Conservation (phyloP, 2,113 vertebrate genomes). For the Megaleporinus macrocephalus region DNA sequence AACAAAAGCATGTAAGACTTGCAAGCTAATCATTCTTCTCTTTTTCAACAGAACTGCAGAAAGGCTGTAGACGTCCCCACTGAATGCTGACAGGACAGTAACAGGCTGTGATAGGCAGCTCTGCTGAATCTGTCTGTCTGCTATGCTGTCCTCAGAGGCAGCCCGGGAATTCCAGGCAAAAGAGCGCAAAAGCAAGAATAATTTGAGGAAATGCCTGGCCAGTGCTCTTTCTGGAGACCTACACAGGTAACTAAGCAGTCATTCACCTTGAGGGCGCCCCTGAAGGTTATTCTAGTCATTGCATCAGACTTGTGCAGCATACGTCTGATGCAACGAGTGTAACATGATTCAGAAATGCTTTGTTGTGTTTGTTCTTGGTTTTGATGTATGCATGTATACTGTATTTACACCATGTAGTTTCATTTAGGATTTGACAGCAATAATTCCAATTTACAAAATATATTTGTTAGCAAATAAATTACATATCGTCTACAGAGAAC, state of each 20-base stretch:
- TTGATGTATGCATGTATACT: too few species aligned
- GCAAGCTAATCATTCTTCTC: conserved; percentile 1
- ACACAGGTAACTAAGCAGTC: conserved; percentile 40
- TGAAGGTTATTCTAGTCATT: neutral
- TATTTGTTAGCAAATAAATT: too few species aligned
- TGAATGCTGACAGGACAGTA: conserved; percentile 18
- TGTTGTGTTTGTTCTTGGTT: too few species aligned
- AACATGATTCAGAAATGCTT: neutral
- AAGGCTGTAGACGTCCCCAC: conserved; percentile 2
- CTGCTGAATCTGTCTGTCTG: neutral
- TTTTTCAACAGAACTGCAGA: conserved; percentile 1
- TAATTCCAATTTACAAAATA: too few species aligned
- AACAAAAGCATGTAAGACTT: neutral
- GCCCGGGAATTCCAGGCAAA: conserved; percentile 52
- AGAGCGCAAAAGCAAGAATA: conserved; percentile 50
- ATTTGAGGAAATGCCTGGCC: conserved; percentile 47
- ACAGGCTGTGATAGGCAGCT: conserved; percentile 6
- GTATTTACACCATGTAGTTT: too few species aligned
- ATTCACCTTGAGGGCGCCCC: neutral
- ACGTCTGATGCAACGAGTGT: neutral
- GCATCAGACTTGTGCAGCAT: neutral
- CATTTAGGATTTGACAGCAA: too few species aligned
- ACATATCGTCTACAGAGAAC: too few species aligned
- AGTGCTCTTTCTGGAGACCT: conserved; percentile 55
- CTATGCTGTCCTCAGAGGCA: conserved; percentile 49